A percentile compares a stretch with the other conserved stretches of the same genome.
phyloP scores from a whole-genome alignment of 2,888 invertebrate genomes.

The Lepeophtheirus nordmannii region DNA sequence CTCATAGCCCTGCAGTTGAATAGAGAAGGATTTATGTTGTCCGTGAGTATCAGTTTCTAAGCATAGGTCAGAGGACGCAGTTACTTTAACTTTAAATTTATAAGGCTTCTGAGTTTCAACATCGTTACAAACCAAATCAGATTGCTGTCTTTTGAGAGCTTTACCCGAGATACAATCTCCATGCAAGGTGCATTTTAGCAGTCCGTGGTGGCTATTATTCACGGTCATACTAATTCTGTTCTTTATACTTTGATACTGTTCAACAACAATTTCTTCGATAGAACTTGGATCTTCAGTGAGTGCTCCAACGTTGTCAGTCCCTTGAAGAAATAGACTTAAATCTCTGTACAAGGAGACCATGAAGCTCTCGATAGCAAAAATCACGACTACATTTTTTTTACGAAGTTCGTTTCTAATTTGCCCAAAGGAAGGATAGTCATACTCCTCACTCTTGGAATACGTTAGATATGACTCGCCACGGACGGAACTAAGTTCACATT shows the following conservation, averaged over 20 bases:
- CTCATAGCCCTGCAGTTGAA: not conserved
- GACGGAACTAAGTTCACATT: not conserved
- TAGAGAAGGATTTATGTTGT: not conserved
- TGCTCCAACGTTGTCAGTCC: conserved; percentile 2
- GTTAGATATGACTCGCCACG: not conserved
- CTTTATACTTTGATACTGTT: conserved; percentile 13
- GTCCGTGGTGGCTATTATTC: not conserved
- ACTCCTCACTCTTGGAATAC: not conserved
- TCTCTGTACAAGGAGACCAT: conserved; percentile 12
- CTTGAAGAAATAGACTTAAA: conserved; percentile 12
- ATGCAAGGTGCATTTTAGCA: not conserved
- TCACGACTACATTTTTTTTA: not conserved
- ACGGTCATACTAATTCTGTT: not conserved
- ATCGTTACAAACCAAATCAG: not conserved
- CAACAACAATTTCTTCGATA: not conserved
- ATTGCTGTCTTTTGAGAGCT: too few species aligned
- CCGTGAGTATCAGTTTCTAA: not conserved
- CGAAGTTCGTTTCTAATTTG: not conserved
- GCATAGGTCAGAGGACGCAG: not conserved
- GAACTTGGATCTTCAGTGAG: not conserved
- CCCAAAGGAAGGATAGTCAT: conserved; percentile 18
- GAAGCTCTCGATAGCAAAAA: conserved; percentile 8
- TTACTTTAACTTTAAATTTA: not conserved
- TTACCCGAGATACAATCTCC: not conserved
- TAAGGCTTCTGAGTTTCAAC: not conserved